These are phyloP conservation scores for Cryptomyrus ogoouensis DNA, from an alignment of 2,113 vertebrate species.

Conservation along the genomic window DNA sequence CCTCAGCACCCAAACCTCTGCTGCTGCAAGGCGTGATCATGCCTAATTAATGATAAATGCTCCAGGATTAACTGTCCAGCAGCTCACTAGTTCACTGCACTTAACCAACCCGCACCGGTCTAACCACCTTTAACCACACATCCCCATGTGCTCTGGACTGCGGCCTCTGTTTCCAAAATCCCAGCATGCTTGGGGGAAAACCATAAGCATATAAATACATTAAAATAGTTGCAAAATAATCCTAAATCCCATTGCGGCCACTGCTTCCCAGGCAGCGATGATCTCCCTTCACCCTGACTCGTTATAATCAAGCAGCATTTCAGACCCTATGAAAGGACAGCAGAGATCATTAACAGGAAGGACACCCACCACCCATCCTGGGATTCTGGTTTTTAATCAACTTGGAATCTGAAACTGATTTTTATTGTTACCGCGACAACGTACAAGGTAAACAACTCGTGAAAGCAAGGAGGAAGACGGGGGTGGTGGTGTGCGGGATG, in stretches of 20 bases:
- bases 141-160: not conserved
- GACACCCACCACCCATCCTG: not conserved
- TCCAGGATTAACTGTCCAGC: not conserved
- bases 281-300: not conserved
- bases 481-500: not conserved
- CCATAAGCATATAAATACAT: not conserved
- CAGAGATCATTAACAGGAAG: not conserved
- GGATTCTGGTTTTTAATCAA: not conserved
- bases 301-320: not conserved
- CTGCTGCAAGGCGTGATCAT: not conserved
- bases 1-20: not conserved
- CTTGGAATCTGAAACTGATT: not conserved
- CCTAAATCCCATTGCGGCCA: not conserved
- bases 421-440: not conserved
- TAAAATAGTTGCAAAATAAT: not conserved
- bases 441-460: not conserved
- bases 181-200: not conserved
- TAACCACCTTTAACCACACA: not conserved
- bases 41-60: not conserved
- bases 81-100: not conserved
- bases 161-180: not conserved
- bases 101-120: not conserved
- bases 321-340: not conserved
- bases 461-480: not conserved
- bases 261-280: not conserved